phyloP scores from a whole-genome alignment of 2,888 invertebrate genomes.

The Macrophya alboannulata region DNA sequence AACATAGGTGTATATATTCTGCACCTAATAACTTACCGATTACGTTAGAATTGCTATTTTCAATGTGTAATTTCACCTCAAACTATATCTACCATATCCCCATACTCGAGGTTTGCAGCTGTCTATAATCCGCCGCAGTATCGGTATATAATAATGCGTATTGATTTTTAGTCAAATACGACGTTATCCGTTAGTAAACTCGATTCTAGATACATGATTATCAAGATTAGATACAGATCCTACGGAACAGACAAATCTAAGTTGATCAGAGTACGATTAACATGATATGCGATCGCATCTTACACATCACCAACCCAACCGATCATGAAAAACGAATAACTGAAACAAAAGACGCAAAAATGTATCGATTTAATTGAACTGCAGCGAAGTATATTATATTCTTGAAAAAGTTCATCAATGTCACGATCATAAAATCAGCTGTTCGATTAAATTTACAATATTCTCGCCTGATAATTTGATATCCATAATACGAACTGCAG shows the following conservation, averaged over 20 bases:
- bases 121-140: too few relatives aligned
- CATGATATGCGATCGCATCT: too few relatives aligned
- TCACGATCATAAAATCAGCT: not conserved
- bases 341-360: not conserved
- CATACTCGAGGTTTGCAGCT: too few relatives aligned
- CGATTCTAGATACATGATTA: not conserved
- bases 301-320: not conserved
- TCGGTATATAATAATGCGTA: not conserved
- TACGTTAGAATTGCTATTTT: not conserved
- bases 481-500: not conserved
- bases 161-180: conserved; percentile 1
- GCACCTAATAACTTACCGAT: not conserved
- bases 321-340: not conserved
- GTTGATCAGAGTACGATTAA: not conserved
- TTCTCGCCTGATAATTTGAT: not conserved
- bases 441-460: not conserved
- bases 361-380: too few relatives aligned
- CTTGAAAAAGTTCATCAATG: not conserved
- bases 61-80: not conserved
- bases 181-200: not conserved
- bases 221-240: not conserved
- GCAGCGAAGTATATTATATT: too few relatives aligned
- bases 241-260: not conserved
- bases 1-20: not conserved
- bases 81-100: not conserved